Base-by-base conservation (phyloP, 2,113 vertebrate genomes). In the Clinocottus analis region DNA sequence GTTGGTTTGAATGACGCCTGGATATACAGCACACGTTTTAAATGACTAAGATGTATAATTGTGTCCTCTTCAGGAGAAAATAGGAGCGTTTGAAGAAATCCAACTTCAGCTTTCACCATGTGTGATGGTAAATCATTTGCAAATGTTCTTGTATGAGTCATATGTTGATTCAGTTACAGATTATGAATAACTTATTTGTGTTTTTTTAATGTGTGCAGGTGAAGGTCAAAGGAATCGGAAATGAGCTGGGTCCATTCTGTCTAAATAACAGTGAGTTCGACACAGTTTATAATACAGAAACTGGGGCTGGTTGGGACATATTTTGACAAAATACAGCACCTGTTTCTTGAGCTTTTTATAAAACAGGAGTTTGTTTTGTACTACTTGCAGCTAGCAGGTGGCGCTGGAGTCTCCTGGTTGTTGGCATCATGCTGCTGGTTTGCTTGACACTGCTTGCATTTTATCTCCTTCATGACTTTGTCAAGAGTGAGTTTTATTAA, bases 401-500 rank as follows among this genome's bases (percentile, higher is more conserved):
- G 71, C 94, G 59, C 80, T 95, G 94, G 95, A 90, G 77, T 78
- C 80, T 93, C 49, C 76, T 91, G 64, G 41, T 91, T 58, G 79
- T 96, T 72, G 75, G 89, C 1, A 80, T 85, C 25, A 72, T 97
- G 3, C 71, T 96, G 39, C 63, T 94, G 3, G 0, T 92, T 0
- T 11, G 51, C 35, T 83, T 95, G 81, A 73, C 90, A 3, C 59
- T 93, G 3, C 76, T 97, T 0, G 35, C 93, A 9, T 69, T 92
- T 33, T 68, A 93, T 47, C 70, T 96, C 4, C 37, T 95, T 14
- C 94, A 89, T 60, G 79, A 83, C 13, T 73, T 60, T 0, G 19
- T 96, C 64, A 97, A 96, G 92, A 93, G 97, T 99, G 88, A 85
- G 95, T 92, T 41, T 66, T 17, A 55, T 14, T 21, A 7, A 4